Evolutionary conservation across 2,113 vertebrate species (phyloP), one percentile per base, ranked within the genome.

Genomic region (Anoura caudifer): DNA sequence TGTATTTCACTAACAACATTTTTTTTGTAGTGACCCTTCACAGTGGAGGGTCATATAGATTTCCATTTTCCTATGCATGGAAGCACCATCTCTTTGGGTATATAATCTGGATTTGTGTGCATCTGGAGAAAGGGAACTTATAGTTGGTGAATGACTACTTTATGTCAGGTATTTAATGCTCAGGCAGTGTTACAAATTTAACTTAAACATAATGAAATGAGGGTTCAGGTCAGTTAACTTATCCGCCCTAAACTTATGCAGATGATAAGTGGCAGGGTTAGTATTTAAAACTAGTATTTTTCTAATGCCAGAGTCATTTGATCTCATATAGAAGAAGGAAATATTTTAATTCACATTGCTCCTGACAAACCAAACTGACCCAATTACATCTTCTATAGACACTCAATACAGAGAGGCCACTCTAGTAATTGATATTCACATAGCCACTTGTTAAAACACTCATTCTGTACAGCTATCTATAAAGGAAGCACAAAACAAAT

Each of bases 401-500:
- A 59, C 19, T 96, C 31, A 11, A 36, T 75, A 80, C 7, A 88
- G 9, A 73, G 17, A 72, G 19, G 4, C 31, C 28, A 56, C 61
- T 93, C 47, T 73, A 47, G 13, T 52, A 50, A 95, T 22, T 77
- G 12, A 10, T 67, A 72, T 90, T 73, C 45, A 89, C 36, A 77
- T 86, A 94, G 50, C 36, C 19, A 89, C 45, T 75, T 4, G 16
- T 65, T 79, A 33, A 75, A 95, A 84, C 2, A 63, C 52, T 72
- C 93, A 45, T 81, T 95, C 59, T 82, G 45, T 50, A 45, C 24
- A 76, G 26, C 15, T 63, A 19, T 77, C n/a, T 93, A 56, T 47
- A 96, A 93, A 81, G n/a, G 72, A 88, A 88, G 24, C 43, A 83
- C 26, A 80, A 54, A 92, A 80, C 26, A 93, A 90, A 92, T 76